phyloP scores from a whole-genome alignment of 2,113 vertebrate species.

The Thunnus maccoyii region DNA sequence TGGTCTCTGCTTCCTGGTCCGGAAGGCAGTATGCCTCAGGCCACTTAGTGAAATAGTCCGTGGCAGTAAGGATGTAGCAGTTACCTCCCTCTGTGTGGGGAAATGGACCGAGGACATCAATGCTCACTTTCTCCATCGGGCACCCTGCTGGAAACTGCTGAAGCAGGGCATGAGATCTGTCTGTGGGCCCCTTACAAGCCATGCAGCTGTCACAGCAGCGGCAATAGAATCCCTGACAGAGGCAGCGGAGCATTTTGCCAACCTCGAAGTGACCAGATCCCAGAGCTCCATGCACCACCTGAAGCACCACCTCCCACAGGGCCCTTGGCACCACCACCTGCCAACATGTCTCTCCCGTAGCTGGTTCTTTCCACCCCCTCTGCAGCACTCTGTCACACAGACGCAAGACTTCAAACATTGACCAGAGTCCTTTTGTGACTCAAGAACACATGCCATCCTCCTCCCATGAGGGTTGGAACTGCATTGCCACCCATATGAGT shows the following conservation, averaged over 20 bases:
- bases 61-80: background rate
- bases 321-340: no score
- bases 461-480: background rate
- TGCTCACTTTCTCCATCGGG: background rate
- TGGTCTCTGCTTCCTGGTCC: background rate
- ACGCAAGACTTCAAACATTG: background rate
- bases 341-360: background rate
- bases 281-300: no score
- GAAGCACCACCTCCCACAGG: no score
- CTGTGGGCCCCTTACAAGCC: background rate
- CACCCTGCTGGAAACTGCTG: conserved; percentile 1
- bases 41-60: conserved; percentile 24
- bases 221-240: background rate
- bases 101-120: background rate
- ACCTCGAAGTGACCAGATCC: no score
- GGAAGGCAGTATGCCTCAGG: background rate
- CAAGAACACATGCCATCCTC: background rate
- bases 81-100: background rate
- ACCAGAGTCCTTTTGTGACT: background rate
- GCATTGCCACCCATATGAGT: background rate
- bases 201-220: conserved; percentile 14
- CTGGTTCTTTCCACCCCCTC: background rate
- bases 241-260: background rate
- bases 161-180: conserved; percentile 7
- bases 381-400: no score